Base-by-base conservation (phyloP, 2,113 vertebrate genomes). In the Hemichromis elongatus region DNA sequence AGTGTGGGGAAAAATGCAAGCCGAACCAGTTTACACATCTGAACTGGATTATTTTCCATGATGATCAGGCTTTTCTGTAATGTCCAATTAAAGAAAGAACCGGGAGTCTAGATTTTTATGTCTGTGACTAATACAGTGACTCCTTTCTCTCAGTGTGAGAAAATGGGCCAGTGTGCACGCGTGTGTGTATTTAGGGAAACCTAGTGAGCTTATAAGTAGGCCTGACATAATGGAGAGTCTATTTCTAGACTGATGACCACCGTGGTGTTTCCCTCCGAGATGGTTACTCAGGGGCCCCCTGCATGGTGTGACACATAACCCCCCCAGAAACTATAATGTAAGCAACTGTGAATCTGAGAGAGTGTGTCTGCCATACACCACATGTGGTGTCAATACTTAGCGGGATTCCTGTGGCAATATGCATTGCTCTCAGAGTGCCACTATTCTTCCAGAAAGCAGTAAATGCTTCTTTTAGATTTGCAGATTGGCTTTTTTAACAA, bases 191-290 rank as follows among this genome's bases (percentile, higher is more conserved):
- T 93, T 92, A 85, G 88, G 86, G 86, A 90, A 88, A 90, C 37
- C 40, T 59, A 24, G 78, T 40, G 68, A 82, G 84, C 70, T 79
- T 87, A 86, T 50, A 81, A 84, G 77, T 73, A 83, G 54, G 86
- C 5, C 79, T 93, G 90, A 92, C 61, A 90, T 94, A 90, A 93
- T 92, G 90, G 86, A 93, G 90, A 91, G 45, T 90, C 87, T 95
- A 94, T 95, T 95, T 91, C 81, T 86, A 24, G 90, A 83, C 70
- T 50, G 42, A 82, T 88, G 88, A 92, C 86, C 87, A 79, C 81
- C 4, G 4, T 70, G 82, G 90, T 91, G 90, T 87, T 91, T 80
- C 92, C 89, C 88, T 86, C 82, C 54, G 35, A 86, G 50, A 80
- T 86, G 84, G 61, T 79, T 90, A 85, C 87, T 94, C 89, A 93